These are phyloP conservation scores for Perca schrenkii DNA, from an alignment of 2,113 vertebrate species.

Conservation along the genomic window DNA sequence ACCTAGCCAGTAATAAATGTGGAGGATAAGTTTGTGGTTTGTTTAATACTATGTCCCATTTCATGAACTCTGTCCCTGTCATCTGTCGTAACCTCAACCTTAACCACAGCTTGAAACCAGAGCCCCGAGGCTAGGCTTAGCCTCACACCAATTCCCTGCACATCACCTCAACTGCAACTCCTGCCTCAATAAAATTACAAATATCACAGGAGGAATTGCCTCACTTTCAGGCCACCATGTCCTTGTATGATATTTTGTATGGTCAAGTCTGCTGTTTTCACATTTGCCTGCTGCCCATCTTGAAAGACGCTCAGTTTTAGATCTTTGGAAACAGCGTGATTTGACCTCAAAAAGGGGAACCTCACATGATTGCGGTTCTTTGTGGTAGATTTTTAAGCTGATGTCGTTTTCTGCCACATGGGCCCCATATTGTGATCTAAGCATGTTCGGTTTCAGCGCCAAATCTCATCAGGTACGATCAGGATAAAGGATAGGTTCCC, in stretches of 20 bases:
- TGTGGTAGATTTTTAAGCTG: conserved; percentile 39
- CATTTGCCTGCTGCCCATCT: conserved; percentile 45
- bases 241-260: conserved; percentile 61
- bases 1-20: conserved; percentile 80
- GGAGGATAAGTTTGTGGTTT: conserved; percentile 80
- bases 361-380: conserved; percentile 9
- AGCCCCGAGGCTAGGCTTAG: conserved; percentile 62
- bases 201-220: conserved; percentile 71
- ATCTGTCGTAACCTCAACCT: conserved; percentile 79
- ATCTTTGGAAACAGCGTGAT: conserved; percentile 38
- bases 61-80: conserved; percentile 81
- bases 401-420: conserved; percentile 38
- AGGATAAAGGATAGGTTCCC: conserved; percentile 17
- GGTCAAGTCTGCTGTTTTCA: conserved; percentile 47
- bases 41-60: conserved; percentile 80
- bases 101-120: conserved; percentile 77
- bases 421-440: conserved; percentile 24
- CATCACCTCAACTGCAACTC: conserved; percentile 76
- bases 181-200: conserved; percentile 76
- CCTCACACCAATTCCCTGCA: conserved; percentile 69
- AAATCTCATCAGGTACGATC: conserved; percentile 25
- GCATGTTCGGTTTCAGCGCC: background rate
- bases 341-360: conserved; percentile 40
- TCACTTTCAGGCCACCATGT: conserved; percentile 59
- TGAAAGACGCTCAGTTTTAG: conserved; percentile 57